Base-by-base conservation (phyloP, 1,140 invertebrate species). In the Monochamus saltuarius region DNA sequence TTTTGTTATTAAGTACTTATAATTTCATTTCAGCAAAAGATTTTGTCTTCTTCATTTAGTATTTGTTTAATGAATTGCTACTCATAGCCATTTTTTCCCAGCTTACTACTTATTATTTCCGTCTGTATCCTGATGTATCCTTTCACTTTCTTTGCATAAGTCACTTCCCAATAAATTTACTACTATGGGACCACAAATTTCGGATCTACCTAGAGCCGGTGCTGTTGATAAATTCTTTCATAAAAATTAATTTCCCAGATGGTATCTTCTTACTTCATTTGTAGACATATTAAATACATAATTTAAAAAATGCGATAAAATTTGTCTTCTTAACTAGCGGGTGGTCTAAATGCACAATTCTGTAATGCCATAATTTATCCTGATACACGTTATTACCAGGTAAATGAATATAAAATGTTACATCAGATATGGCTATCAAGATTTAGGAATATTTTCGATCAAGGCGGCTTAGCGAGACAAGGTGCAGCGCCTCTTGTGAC, bases 371-470 rank as follows among this genome's bases (percentile, higher is more conserved):
- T 52, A 55, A 52, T 56, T 62, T 62, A 36, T 53, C 37, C 47
- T 37, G 51, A 39, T 17, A 36, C 17, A 47, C 37, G 34, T 29
- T 56, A 46, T 45, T 61, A 52, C 54, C 36, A 37, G 47, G 45
- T 59, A 59, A 52, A 40, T 55, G 38, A 51, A 39, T 50, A 50
- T 55, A 59, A 42, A 42, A 55, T 8, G 14, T 16, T 14, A 55
- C 45, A 54, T 60, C 49, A 54, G 53, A 45, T 62, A 43, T 46
- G 55, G 52, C 56, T 67, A 67, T 67, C 66, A 65, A 67, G 62
- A 67, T 67, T 62, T 52, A 60, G 53, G 56, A 62, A 62, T 62
- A 66, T 59, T 62, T 59, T 59, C 60, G 55, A 55, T 62, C 53
- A 14, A 42, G 58, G 60, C 56, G 64, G 56, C 64, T 66, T 39